Evolutionary conservation across 2,888 invertebrate genomes (phyloP), one percentile per base, ranked within the genome.

Genomic region (Phragmatobia fuliginosa): DNA sequence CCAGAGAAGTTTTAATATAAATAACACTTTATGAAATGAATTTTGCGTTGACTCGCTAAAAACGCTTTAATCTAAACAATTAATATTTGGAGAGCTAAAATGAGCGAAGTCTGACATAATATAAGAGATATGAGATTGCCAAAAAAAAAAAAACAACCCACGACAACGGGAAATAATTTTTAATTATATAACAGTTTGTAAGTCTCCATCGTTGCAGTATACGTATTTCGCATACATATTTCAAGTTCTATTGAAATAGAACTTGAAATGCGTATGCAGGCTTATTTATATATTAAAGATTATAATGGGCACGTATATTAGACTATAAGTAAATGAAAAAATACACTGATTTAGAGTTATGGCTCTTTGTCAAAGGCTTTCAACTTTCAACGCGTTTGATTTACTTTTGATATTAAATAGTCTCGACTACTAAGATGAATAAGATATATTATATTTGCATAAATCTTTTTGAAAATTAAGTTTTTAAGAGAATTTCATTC

Each of bases 71-170:
- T 77, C 73, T 81, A 80, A 77, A 80, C 82, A 83, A 84, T 85
- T 80, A 83, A 84, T 84, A 83, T 75, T 79, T 77, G 49, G 68
- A 73, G 73, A 75, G 78, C 76, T 79, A 79, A 79, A 83, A 85
- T 80, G 81, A 83, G 86, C 83, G 84, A 86, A 89, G 79, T 83
- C 76, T 85, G 84, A 79, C 80, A 86, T 82, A 81, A 83, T 77
- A 68, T 63, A 58, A 70, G 59, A 72, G 70, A 80, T 75, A 81
- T 70, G 76, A 71, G 73, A 73, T 73, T 85, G 84, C 85, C 85
- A 85, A 85, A 82, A 68, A 72, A 64, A 52, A 52, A 62, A 71
- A 66, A 60, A 68, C n/a, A n/a, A n/a, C n/a, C n/a, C n/a, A n/a
- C 67, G 56, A 60, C 73, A 77, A 74, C 74, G 66, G 62, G 72